A percentile compares a stretch with the other conserved stretches of the same genome.
These are phyloP conservation scores for Thereva unica DNA, from an alignment of 2,888 invertebrate genomes.

Conservation along the genomic window DNA sequence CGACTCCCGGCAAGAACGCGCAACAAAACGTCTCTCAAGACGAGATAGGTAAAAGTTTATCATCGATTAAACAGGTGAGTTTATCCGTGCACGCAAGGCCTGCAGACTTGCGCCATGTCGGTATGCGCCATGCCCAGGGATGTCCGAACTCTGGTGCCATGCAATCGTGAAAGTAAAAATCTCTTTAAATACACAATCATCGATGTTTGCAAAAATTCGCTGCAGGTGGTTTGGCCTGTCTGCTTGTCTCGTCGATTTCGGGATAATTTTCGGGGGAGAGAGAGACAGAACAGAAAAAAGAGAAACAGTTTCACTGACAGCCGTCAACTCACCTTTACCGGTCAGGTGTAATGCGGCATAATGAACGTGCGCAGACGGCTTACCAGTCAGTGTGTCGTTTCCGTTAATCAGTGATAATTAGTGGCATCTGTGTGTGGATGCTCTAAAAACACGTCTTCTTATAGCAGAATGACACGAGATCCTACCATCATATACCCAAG, in stretches of 20 bases:
- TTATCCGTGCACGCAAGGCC: too few species aligned
- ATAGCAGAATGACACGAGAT: too few species aligned
- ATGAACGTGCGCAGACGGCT: too few species aligned
- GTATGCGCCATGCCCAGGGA: not conserved
- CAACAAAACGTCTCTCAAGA: too few species aligned
- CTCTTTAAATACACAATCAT: not conserved
- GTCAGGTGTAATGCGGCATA: too few species aligned
- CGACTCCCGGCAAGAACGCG: too few species aligned
- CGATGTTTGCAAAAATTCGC: slow-evolving; percentile 1
- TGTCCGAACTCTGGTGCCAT: not conserved
- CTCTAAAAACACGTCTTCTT: not conserved
- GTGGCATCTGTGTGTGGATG: slow-evolving; percentile 1
- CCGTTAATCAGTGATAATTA: slow-evolving; percentile 14
- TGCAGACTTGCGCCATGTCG: too few species aligned
- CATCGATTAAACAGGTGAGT: slow-evolving; percentile 5
- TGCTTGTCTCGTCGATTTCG: not conserved
- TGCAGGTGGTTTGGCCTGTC: slow-evolving; percentile 6
- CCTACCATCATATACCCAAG: too few species aligned
- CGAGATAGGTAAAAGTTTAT: slow-evolving; percentile 13
- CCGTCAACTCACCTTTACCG: too few species aligned
- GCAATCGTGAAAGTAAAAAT: slow-evolving; percentile 6
- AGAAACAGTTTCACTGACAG: too few species aligned
- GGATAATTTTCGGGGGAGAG: too few species aligned
- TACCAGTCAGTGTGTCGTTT: slow-evolving; percentile 7
- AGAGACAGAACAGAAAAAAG: too few species aligned